Evolutionary conservation across 1,140 invertebrate genomes (phyloP).

Genomic region (Arctopsyche grandis): DNA sequence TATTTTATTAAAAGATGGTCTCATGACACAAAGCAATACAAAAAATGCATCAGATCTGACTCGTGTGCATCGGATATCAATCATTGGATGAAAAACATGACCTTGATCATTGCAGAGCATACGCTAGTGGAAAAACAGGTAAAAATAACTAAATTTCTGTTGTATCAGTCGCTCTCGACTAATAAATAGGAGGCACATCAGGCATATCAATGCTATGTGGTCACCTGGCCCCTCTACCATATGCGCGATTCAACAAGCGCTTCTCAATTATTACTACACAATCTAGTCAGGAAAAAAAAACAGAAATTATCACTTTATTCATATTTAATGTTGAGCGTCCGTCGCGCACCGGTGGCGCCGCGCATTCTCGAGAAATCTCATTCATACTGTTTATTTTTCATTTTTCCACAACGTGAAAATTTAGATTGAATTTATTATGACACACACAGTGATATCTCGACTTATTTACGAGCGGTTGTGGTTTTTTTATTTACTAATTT

Average conservation of each 20-base stretch:
- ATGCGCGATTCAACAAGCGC: not conserved
- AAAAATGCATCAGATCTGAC: no score
- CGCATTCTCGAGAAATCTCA: not conserved
- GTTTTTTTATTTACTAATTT: no score
- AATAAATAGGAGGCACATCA: not conserved
- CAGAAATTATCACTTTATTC: not conserved
- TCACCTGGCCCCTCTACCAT: not conserved
- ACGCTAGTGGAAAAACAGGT: not conserved
- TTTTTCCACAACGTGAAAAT: no score
- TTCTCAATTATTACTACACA: not conserved
- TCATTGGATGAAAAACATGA: no score
- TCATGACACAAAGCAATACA: no score
- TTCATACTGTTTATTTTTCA: no score
- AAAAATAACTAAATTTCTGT: not conserved
- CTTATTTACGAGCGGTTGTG: no score
- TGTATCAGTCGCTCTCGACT: not conserved
- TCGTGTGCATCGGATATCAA: no score
- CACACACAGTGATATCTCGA: no score
- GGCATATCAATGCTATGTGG: constrained; percentile 2
- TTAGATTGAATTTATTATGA: no score
- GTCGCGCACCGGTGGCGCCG: not conserved
- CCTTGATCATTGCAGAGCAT: no score
- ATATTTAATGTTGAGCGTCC: not conserved
- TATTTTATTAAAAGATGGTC: no score
- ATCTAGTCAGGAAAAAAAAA: not conserved